phyloP scores from a whole-genome alignment of 53 echinoderm and acorn worm genomes.

The Arbacia lixula region DNA sequence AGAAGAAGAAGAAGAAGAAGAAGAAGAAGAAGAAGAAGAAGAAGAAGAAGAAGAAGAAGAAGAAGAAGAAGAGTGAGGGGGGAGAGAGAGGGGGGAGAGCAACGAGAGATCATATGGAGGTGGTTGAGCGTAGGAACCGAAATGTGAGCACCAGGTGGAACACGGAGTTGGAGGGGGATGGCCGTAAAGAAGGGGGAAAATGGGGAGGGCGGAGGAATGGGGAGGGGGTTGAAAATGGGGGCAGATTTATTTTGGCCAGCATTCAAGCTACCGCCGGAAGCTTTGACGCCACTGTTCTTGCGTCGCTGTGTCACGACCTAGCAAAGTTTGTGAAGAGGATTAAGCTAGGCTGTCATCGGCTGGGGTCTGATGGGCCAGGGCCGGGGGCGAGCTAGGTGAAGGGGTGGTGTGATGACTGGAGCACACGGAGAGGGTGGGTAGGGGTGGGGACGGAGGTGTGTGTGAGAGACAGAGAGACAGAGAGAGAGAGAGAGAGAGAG shows the following conservation, averaged over 20 bases:
- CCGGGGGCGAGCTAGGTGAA: slow-evolving; percentile 33
- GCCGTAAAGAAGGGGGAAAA: background rate
- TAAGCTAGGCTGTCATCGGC: slow-evolving; percentile 43
- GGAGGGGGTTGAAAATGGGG: background rate
- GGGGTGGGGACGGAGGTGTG: background rate
- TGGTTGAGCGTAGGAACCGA: background rate
- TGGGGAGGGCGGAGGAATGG: background rate
- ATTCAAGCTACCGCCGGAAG: slow-evolving; percentile 47
- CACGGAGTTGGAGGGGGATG: background rate
- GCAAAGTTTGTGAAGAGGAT: slow-evolving; percentile 31
- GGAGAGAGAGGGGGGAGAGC: background rate
- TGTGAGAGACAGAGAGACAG: background rate
- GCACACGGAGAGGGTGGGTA: background rate
- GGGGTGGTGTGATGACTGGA: slow-evolving; percentile 10
- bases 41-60: background rate
- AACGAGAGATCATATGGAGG: background rate
- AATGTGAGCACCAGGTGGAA: background rate
- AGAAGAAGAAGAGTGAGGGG: background rate
- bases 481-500: background rate
- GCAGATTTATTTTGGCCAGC: slow-evolving; percentile 42
- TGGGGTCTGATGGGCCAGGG: slow-evolving; percentile 31
- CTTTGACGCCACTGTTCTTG: slow-evolving; percentile 29
- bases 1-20: background rate
- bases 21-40: background rate
- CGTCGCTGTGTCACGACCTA: slow-evolving; percentile 19